Evolutionary conservation across 2,113 vertebrate genomes (phyloP).

Genomic region (Leucopternis melanops): DNA sequence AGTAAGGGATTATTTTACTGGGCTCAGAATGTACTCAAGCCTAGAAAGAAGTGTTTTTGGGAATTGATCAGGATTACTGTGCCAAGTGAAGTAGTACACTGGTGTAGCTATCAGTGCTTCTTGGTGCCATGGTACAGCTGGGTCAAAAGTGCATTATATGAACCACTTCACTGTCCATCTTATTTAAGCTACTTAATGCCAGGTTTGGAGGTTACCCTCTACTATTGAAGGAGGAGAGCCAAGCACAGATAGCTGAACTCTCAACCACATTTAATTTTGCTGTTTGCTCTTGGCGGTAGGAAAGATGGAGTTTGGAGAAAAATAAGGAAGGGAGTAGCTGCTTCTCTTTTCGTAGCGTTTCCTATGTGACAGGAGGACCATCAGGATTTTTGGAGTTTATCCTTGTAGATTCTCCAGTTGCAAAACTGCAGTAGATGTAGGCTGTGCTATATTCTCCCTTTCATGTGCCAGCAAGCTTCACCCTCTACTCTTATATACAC

Average conservation of each 20-base stretch:
- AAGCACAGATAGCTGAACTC: not conserved
- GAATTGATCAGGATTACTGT: not conserved
- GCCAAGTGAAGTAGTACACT: not conserved
- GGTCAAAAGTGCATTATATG: not conserved
- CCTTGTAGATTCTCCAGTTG: not conserved
- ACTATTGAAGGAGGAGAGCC: not conserved
- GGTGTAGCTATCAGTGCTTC: not conserved
- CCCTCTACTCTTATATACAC: not conserved
- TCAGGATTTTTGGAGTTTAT: not conserved
- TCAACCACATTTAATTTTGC: not conserved
- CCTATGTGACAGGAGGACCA: not conserved
- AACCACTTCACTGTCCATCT: not conserved
- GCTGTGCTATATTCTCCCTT: not conserved
- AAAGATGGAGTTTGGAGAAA: not conserved
- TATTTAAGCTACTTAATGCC: not conserved
- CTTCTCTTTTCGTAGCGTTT: not conserved
- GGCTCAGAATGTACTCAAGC: not conserved
- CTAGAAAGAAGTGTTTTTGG: not conserved
- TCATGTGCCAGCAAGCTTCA: not conserved
- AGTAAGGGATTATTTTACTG: not conserved
- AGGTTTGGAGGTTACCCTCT: not conserved
- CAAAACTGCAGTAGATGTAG: not conserved
- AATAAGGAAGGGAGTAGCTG: not conserved
- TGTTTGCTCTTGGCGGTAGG: not conserved
- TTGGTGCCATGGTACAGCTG: not conserved